Evolutionary conservation across 2,888 invertebrate genomes (phyloP).

Genomic region (Eurytoma californica): DNA sequence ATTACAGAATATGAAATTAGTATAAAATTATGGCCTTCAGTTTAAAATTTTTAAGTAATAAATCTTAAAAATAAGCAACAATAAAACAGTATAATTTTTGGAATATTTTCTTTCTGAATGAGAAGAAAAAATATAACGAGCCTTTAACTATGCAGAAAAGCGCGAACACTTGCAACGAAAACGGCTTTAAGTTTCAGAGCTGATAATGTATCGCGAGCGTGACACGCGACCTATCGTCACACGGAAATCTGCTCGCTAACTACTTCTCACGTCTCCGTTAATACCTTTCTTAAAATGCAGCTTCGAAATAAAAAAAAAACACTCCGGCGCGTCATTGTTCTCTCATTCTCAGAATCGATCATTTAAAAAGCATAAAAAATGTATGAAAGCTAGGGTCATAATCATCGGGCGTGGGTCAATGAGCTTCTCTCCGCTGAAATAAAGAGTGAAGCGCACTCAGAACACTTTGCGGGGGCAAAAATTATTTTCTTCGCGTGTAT

Average conservation of each 20-base stretch:
- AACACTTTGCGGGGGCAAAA: neutral
- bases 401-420: too few relatives aligned
- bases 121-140: too few relatives aligned
- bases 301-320: too few relatives aligned
- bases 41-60: too few relatives aligned
- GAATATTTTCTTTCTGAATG: neutral
- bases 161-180: neutral
- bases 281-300: constrained; percentile 10
- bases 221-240: constrained; percentile 37
- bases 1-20: too few relatives aligned
- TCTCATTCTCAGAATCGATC: too few relatives aligned
- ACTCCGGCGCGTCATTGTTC: too few relatives aligned
- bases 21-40: too few relatives aligned
- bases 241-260: constrained; percentile 11
- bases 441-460: neutral
- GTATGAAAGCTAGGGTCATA: too few relatives aligned
- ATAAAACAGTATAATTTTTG: neutral
- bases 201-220: constrained; percentile 35
- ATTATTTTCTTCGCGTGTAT: constrained; percentile 18
- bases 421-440: too few relatives aligned
- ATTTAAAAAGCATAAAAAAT: too few relatives aligned
- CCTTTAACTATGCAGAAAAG: constrained; percentile 8
- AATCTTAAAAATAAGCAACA: too few relatives aligned
- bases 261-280: constrained; percentile 11
- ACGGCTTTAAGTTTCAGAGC: constrained; percentile 23